Base-by-base conservation (phyloP, 2,888 invertebrate genomes). In the Pollenia amentaria region DNA sequence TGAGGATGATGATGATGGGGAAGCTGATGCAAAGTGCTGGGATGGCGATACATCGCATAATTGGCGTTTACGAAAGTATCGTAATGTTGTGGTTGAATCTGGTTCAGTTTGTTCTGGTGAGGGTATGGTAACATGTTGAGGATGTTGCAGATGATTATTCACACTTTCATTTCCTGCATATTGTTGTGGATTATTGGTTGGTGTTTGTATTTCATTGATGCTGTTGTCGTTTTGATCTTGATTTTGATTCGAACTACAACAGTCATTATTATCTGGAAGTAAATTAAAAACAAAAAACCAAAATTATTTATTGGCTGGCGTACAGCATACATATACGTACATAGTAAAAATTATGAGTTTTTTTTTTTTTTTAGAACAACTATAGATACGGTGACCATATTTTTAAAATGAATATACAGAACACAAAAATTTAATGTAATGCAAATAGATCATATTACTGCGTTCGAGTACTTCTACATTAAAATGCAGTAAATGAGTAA, bases 81-180 rank as follows among this genome's bases (percentile, higher is more conserved):
- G 90, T 83, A 92, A 77, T 12, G 92, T 91, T 9, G 91, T 92
- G 29, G 92, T 91, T 21, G 92, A 92, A 65, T 92, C 92, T 69
- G 92, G 92, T 85, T 92, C 92, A 14, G 92, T 91, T 89, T 92
- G 92, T 82, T 91, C 91, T n/a, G 91, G 92, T 67, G 91, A 91
- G 0, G 91, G 92, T 84, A 92, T 51, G 9, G 91, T 91, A 65
- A 90, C 88, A 51, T 91, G 89, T 79, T 69, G 80, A 57, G 16
- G 64, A 14, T 80, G 77, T 18, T 69, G 70, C 44, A 69, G 29
- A 46, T 77, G 67, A 42, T 72, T 69, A 67, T 51, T 75, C 80
- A 76, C 79, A 83, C 79, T 64, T 75, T 62, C 75, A 78, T 51
- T 75, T 75, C 76, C 84, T 72, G 67, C 42, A 64, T 55, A 55